Percentiles rank a stretch among this genome's conserved stretches.
Conservation (phyloP, 37 sponge, comb jelly and placozoan species). For the Aphrocallistes beatrix region DNA sequence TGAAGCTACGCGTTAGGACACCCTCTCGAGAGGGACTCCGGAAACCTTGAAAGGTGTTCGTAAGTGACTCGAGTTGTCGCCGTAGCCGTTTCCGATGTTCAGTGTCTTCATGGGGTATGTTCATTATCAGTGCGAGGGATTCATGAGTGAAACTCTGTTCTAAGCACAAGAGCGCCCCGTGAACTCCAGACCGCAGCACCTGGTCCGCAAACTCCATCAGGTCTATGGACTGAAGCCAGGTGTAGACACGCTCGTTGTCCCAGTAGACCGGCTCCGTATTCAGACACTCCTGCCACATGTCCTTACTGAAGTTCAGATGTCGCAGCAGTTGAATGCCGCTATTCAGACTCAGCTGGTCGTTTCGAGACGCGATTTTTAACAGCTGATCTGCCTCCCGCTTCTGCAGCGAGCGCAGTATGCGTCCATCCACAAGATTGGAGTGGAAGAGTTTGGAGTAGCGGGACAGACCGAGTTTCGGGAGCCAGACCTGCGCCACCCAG, state of each 20-base stretch:
- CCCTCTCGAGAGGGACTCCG: neutral
- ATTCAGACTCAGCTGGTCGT: slow-evolving; percentile 59
- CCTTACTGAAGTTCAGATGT: slow-evolving; percentile 56
- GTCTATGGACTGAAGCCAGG: slow-evolving; percentile 52
- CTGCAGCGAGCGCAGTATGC: slow-evolving; percentile 63
- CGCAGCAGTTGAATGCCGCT: slow-evolving; percentile 59
- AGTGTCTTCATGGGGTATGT: slow-evolving; percentile 29
- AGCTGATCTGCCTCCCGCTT: slow-evolving; percentile 56
- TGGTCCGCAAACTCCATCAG: slow-evolving; percentile 72
- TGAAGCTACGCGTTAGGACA: neutral
- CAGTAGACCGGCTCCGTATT: slow-evolving; percentile 50
- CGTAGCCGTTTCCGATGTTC: neutral
- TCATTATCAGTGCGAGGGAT: slow-evolving; percentile 39
- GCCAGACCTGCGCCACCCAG: slow-evolving; percentile 74
- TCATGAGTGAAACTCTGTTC: slow-evolving; percentile 65
- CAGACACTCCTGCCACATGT: slow-evolving; percentile 26
- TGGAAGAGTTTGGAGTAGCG: slow-evolving; percentile 37
- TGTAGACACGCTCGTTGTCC: slow-evolving; percentile 61
- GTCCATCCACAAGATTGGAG: slow-evolving; percentile 66
- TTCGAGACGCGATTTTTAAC: slow-evolving; percentile 35
- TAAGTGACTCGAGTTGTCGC: neutral
- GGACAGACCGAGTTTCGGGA: slow-evolving; percentile 51
- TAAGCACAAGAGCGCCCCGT: slow-evolving; percentile 63
- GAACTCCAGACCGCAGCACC: slow-evolving; percentile 43
- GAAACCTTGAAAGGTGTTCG: neutral